phyloP scores from a whole-genome alignment of 1,140 invertebrate species.

The Zaprionus camerounensis region DNA sequence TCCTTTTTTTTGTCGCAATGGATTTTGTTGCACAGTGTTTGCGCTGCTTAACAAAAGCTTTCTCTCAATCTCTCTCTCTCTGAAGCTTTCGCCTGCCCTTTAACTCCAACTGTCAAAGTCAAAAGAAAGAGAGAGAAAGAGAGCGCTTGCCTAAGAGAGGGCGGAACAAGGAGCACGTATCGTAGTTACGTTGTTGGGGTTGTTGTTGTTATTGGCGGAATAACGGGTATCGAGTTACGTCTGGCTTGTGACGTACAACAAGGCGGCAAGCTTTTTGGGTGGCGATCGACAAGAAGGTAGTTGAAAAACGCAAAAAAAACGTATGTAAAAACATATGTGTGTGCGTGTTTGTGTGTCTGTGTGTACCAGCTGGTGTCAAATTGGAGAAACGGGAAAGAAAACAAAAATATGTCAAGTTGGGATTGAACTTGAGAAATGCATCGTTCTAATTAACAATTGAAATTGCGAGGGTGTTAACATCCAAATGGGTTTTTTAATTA shows the following conservation, averaged over 20 bases:
- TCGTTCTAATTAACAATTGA: not conserved
- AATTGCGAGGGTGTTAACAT: not conserved
- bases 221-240: not conserved
- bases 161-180: constrained; percentile 4
- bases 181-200: not conserved
- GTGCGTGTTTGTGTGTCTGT: not conserved
- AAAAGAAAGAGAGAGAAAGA: not conserved
- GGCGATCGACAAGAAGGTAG: not conserved
- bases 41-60: not conserved
- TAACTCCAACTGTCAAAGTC: constrained; percentile 13
- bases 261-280: not conserved
- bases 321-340: not conserved
- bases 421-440: not conserved
- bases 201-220: not conserved
- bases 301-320: not conserved
- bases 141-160: not conserved
- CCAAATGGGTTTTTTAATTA: constrained; percentile 2
- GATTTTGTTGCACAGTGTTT: constrained; percentile 16
- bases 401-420: not conserved
- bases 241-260: not conserved
- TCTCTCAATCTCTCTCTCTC: not conserved
- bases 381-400: not conserved
- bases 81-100: constrained; percentile 18
- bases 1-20: not conserved
- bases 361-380: not conserved